These are phyloP conservation scores for Trichogramma pretiosum DNA, from an alignment of 1,140 invertebrate species.

Conservation along the genomic window DNA sequence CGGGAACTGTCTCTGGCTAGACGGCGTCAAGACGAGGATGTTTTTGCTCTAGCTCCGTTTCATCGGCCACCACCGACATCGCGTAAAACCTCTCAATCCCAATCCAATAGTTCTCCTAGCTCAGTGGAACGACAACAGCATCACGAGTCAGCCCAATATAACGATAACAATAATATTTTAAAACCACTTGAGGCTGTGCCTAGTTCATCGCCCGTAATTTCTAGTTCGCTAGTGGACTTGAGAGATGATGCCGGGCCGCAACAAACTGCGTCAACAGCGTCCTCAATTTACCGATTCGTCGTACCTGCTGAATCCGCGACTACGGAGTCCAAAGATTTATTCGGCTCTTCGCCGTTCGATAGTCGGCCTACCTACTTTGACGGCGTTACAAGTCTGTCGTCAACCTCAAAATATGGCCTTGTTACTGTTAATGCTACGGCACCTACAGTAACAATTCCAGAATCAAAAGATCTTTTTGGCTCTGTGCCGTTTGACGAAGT, in stretches of 20 bases:
- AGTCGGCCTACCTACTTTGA: conserved; percentile 38
- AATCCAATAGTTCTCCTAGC: neutral
- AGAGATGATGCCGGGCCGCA: conserved; percentile 5
- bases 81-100: conserved; percentile 24
- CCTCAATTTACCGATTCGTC: conserved; percentile 10
- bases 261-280: neutral
- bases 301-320: conserved; percentile 1
- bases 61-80: conserved; percentile 45
- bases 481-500: conserved; percentile 52
- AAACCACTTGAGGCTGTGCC: neutral
- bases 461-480: conserved; percentile 51
- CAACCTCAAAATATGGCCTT: conserved; percentile 22
- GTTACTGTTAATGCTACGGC: conserved; percentile 16
- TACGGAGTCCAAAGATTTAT: conserved; percentile 39
- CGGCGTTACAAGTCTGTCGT: conserved; percentile 16
- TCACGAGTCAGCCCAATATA: too few relatives aligned
- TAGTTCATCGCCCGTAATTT: neutral
- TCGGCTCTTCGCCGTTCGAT: conserved; percentile 50
- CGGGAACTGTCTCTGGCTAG: conserved; percentile 25
- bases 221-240: conserved; percentile 25
- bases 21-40: conserved; percentile 49
- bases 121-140: conserved; percentile 1
- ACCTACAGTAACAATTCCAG: neutral
- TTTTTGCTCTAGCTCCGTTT: conserved; percentile 70
- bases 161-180: too few relatives aligned